Base-by-base conservation (phyloP, 2,113 vertebrate genomes). In the Noctilio leporinus region DNA sequence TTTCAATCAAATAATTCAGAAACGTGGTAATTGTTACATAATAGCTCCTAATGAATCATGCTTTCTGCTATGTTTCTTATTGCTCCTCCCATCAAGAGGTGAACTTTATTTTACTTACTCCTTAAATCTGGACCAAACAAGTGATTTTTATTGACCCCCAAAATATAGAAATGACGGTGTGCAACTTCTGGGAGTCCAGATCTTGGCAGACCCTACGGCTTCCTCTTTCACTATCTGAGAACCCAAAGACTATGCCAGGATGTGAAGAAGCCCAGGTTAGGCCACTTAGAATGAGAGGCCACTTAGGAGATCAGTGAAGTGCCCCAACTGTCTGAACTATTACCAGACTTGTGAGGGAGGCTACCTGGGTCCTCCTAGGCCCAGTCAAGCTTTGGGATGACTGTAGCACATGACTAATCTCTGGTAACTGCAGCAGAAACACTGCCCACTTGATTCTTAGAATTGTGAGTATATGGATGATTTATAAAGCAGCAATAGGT, bases 1-100 rank as follows among this genome's bases (percentile, higher is more conserved):
- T 90, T 84, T 83, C 38, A 78, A 22, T 35, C 43, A 88, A 91
- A 81, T 51, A 33, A 28, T 55, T 78, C 45, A 65, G n/a, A 89
- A 92, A 55, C 19, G 10, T 73, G 38, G 33, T 67, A 43, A 20
- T n/a, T 30, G 8, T 65, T 45, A 57, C 89, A 38, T 53, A 92
- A 49, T n/a, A 26, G 9, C 3, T 69, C 4, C 3, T 16, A 26
- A 33, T 90, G 43, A 91, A 38, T 73, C 19, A 43, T 2, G 5
- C 1, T 22, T 65, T 91, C 73, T 69, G 15, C 5, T 10, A 19
- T 19, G n/a, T 38, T 80, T 89, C 0, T 40, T 49, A 15, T 76
- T 47, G 77, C 49, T 94, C 22, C 24, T 16, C 12, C 47, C 45
- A 69, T 86, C 38, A 64, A 73, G 10, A 85, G 3, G 33, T 62